Percentiles rank a stretch among this genome's conserved stretches.
These are phyloP conservation scores for Dryas iulia DNA, from an alignment of 1,140 invertebrate species.

Conservation along the genomic window DNA sequence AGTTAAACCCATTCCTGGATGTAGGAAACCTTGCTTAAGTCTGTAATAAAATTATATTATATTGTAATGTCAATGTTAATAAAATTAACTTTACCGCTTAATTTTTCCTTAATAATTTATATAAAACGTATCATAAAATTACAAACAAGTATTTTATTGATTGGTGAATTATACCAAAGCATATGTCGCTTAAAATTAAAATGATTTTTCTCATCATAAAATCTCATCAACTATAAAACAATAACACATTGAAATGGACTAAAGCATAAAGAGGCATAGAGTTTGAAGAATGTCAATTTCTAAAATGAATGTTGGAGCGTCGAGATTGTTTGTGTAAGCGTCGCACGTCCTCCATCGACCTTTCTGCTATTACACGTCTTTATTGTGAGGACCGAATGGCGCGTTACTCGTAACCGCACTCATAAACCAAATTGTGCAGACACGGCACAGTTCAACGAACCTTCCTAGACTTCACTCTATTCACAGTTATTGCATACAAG, in stretches of 20 bases:
- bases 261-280: not conserved
- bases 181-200: too few species aligned
- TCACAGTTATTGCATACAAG: slow-evolving; percentile 13
- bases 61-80: too few species aligned
- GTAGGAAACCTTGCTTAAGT: not conserved
- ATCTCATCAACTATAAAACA: too few species aligned
- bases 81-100: too few species aligned
- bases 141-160: too few species aligned
- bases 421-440: slow-evolving; percentile 42
- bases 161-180: too few species aligned
- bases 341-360: slow-evolving; percentile 31
- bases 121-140: too few species aligned
- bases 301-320: slow-evolving; percentile 10
- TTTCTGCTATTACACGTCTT: slow-evolving; percentile 31
- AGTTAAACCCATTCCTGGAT: not conserved
- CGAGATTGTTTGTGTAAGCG: slow-evolving; percentile 7
- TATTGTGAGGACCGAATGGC: slow-evolving; percentile 32
- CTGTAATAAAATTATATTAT: not conserved
- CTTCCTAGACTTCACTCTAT: slow-evolving; percentile 29
- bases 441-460: slow-evolving; percentile 43
- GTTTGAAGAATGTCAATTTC: not conserved
- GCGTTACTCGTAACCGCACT: slow-evolving; percentile 40
- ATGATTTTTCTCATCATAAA: too few species aligned
- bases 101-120: too few species aligned
- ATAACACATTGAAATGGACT: not conserved